These are phyloP conservation scores for Aphaenogaster floridana DNA, from an alignment of 1,140 invertebrate genomes.

Conservation along the genomic window DNA sequence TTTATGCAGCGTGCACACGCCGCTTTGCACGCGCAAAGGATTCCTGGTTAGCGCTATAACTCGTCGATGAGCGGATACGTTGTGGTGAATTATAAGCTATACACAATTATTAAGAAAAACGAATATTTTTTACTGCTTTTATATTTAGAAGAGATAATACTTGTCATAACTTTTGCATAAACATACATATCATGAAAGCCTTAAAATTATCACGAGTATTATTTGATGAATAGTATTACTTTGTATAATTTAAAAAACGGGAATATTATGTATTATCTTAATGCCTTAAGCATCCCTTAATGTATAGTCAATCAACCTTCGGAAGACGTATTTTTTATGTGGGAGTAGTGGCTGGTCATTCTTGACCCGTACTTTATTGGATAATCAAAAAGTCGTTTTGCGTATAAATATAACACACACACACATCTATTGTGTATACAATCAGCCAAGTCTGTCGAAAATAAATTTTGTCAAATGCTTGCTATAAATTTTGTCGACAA, in stretches of 20 bases:
- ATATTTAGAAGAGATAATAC: neutral
- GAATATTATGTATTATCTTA: neutral
- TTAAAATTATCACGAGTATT: neutral
- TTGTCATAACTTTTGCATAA: neutral
- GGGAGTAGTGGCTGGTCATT: too few species aligned
- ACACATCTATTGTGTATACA: too few species aligned
- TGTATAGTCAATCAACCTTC: too few species aligned
- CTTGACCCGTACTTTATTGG: too few species aligned
- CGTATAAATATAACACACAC: too few species aligned
- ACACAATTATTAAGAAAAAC: neutral
- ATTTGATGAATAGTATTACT: neutral
- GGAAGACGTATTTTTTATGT: too few species aligned
- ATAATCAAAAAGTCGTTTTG: too few species aligned
- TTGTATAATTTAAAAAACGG: neutral
- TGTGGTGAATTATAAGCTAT: slow-evolving; percentile 16
- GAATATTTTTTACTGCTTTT: neutral
- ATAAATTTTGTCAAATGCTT: too few species aligned
- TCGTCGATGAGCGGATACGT: slow-evolving; percentile 9
- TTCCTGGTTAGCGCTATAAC: slow-evolving; percentile 3
- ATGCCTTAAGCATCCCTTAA: neutral
- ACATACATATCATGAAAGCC: neutral
- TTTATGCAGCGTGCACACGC: neutral
- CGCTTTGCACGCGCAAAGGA: neutral
- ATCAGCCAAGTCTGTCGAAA: too few species aligned
- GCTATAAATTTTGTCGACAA: too few species aligned